Conservation (phyloP, 2,113 vertebrate species). For the Peromyscus polionotus region DNA sequence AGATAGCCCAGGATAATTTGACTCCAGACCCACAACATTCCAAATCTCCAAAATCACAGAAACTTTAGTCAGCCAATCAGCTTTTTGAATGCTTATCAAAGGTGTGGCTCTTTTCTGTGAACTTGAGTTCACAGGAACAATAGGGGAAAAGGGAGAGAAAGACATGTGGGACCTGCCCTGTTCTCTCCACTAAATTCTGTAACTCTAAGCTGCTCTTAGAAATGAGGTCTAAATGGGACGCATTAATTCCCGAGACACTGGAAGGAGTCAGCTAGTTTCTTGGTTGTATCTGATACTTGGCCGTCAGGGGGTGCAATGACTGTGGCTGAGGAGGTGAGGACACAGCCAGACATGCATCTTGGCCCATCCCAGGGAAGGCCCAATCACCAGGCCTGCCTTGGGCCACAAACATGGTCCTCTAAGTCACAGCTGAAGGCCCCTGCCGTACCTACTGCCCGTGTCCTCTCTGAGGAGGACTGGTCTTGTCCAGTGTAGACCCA, state of each 20-base stretch:
- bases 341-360: neutral
- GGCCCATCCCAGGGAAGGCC: neutral
- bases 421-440: neutral
- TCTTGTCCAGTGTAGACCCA: neutral
- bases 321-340: accelerated
- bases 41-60: neutral
- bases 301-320: neutral
- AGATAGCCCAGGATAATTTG: neutral
- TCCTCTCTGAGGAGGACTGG: neutral
- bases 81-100: neutral
- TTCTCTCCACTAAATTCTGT: neutral
- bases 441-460: neutral
- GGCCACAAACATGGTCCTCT: neutral
- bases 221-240: neutral
- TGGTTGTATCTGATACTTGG: neutral
- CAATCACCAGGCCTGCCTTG: accelerated
- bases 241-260: neutral
- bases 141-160: neutral
- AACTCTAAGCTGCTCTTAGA: neutral
- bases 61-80: neutral
- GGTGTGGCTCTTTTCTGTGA: neutral
- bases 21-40: neutral
- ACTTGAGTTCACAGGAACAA: neutral
- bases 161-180: neutral
- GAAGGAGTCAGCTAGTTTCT: neutral